phyloP scores from a whole-genome alignment of 2,888 invertebrate genomes.

The Ectemnius lituratus region DNA sequence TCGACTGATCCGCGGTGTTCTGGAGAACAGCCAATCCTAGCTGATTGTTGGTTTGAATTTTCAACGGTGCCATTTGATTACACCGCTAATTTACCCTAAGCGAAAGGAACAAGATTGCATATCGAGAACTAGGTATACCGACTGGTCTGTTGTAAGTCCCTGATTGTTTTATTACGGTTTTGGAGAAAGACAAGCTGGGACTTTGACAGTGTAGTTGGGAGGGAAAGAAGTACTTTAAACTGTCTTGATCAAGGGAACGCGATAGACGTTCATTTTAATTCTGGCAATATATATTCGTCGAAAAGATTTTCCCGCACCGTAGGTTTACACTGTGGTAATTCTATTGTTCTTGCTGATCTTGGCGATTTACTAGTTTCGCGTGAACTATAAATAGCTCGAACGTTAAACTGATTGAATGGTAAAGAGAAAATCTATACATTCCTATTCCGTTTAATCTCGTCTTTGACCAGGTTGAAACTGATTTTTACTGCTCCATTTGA shows the following conservation, averaged over 20 bases:
- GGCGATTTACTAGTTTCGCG: slow-evolving; percentile 16
- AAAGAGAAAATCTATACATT: too few species aligned
- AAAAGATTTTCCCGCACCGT: slow-evolving; percentile 5
- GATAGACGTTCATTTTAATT: too few species aligned
- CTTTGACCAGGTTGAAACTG: too few species aligned
- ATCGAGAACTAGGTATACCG: too few species aligned
- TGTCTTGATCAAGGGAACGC: background rate
- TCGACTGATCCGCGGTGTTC: slow-evolving; percentile 32
- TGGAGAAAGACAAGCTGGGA: too few species aligned
- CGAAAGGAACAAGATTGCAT: too few species aligned
- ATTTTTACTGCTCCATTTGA: too few species aligned
- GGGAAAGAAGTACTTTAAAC: background rate
- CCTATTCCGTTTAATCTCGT: too few species aligned
- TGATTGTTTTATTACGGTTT: too few species aligned
- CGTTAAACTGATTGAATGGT: background rate
- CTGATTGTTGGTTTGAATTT: background rate
- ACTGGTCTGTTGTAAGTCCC: too few species aligned
- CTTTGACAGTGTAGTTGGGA: too few species aligned
- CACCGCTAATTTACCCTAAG: too few species aligned
- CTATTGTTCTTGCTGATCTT: slow-evolving; percentile 7
- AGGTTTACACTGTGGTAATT: slow-evolving; percentile 14
- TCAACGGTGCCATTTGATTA: background rate
- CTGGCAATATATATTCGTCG: background rate
- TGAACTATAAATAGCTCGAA: slow-evolving; percentile 13
- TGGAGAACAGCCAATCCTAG: background rate